A percentile compares a stretch with the other conserved stretches of the same genome.
Evolutionary conservation across 2,797 vertebrate species (phyloP).

Genomic region (Pithecia hirsuta): DNA sequence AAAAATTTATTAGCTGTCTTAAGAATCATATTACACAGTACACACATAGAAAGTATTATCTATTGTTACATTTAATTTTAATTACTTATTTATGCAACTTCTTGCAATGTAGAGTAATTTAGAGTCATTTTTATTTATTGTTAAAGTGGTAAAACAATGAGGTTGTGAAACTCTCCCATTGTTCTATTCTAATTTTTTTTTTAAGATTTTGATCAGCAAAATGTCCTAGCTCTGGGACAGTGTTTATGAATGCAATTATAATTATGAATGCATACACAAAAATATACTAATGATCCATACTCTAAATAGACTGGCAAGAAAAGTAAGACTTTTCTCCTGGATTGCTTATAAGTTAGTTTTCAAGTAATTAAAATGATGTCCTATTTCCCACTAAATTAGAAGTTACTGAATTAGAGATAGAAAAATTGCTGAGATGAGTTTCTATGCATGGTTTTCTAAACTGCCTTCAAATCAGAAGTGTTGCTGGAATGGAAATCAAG

Average conservation of each 20-base stretch:
- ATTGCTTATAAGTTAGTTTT: constrained; percentile 58
- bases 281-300: background rate
- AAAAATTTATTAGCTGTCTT: constrained; percentile 80
- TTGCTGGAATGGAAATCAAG: background rate
- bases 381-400: constrained; percentile 54
- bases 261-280: constrained; percentile 45
- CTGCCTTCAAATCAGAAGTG: background rate
- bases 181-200: background rate
- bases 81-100: constrained; percentile 48
- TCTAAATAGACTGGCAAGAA: background rate
- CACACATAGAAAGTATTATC: background rate
- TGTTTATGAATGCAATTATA: constrained; percentile 62
- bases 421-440: constrained; percentile 46
- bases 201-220: constrained; percentile 53
- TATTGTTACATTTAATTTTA: constrained; percentile 53
- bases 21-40: constrained; percentile 67
- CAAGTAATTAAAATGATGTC: constrained; percentile 67
- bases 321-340: background rate
- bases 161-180: background rate
- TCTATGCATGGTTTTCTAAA: constrained; percentile 1
- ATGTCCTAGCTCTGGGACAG: background rate
- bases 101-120: background rate
- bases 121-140: constrained; percentile 48
- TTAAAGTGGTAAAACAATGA: constrained; percentile 39
- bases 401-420: constrained; percentile 29